Conservation (phyloP, 2,113 vertebrate genomes). For the Corythaixoides concolor region DNA sequence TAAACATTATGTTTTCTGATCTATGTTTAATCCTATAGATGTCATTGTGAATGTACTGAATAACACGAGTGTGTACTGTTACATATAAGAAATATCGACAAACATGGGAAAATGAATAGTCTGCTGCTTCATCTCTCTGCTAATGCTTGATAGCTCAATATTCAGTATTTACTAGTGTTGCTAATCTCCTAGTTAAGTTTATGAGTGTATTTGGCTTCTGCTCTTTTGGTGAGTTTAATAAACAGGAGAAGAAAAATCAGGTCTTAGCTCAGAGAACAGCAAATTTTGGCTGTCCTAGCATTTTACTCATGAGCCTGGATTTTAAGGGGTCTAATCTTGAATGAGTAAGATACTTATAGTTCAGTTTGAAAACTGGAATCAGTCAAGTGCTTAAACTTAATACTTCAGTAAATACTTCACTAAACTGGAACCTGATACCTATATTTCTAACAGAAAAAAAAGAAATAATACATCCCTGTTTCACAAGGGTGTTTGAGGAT, state of each 20-base stretch:
- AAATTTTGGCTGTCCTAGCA: neutral
- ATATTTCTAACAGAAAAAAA: neutral
- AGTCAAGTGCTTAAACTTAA: neutral
- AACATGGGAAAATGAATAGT: neutral
- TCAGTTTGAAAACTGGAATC: neutral
- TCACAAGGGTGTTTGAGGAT: neutral
- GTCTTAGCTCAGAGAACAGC: neutral
- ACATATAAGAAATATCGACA: neutral
- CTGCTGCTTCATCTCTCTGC: neutral
- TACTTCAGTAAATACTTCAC: neutral
- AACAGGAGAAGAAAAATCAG: neutral
- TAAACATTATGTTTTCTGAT: constrained; percentile 1
- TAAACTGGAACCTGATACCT: neutral
- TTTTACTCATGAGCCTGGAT: neutral
- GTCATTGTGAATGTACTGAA: neutral
- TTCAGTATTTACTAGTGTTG: neutral
- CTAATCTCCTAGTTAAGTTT: neutral
- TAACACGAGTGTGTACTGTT: neutral
- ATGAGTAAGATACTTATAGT: neutral
- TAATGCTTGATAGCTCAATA: neutral
- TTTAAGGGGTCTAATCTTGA: neutral
- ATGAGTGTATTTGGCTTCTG: neutral
- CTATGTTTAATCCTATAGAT: neutral
- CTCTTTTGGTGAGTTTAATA: neutral
- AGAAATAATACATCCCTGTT: neutral